Evolutionary conservation across 2,797 vertebrate species (phyloP), one percentile per base, ranked within the genome.

Genomic region (Phylloscopus collybita): DNA sequence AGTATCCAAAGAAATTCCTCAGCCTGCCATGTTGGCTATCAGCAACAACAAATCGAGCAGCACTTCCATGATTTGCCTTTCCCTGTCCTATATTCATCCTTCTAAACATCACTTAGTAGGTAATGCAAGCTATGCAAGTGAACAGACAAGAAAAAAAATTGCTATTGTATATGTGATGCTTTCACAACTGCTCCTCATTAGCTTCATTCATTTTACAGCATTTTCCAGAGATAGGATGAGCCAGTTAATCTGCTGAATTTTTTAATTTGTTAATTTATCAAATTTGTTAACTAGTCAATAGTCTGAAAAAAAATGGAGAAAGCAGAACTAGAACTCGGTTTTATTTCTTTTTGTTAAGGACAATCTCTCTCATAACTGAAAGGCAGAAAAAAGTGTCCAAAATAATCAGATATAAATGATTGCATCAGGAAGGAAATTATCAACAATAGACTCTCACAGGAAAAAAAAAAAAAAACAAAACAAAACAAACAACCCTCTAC

Each of bases 51-150:
- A 92, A 81, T 3, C 1, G 21, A 79, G 72, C 38, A 59, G 66
- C 11, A 82, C 50, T 87, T 70, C 49, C 40, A 64, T 10, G 25
- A 96, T 66, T 66, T 84, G 62, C 86, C 56, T 88, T 85, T 79
- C 10, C 29, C 49, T 32, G 16, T 34, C 60, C 56, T 71, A 21
- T 53, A n/a, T 18, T 76, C 71, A 62, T 36, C 45, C 22, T 76
- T 59, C 74, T 45, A 64, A 88, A 79, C 29, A 65, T 27, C 19
- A 79, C 18, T 90, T 38, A 72, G 36, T 15, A 84, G 44, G 45
- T 65, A 75, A 84, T 86, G 75, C n/a, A 65, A 88, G 51, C 19
- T 75, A 51, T 73, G 45, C 17, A 78, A 59, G 34, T 47, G 20
- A 75, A 79, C 29, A 81, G 47, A 87, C 0, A 1, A 67, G 32